phyloP scores from a whole-genome alignment of 2,113 vertebrate genomes.

The Talpa occidentalis region DNA sequence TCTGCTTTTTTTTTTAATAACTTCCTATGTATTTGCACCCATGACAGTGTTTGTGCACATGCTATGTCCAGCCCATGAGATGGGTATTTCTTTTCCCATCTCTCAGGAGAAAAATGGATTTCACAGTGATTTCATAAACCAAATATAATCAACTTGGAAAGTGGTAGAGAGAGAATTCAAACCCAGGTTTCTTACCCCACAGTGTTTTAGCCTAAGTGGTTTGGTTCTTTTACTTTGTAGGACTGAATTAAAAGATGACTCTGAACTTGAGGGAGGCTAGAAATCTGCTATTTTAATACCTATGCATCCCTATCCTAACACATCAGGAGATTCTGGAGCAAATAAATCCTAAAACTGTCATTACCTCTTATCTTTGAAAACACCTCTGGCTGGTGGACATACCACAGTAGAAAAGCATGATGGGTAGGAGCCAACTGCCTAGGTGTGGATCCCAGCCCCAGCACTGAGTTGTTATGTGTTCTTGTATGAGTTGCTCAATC shows the following conservation, averaged over 20 bases:
- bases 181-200: background rate
- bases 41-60: background rate
- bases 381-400: background rate
- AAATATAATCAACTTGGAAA: background rate
- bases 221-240: conserved; percentile 15
- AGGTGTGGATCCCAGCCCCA: background rate
- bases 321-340: background rate
- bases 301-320: background rate
- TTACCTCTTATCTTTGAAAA: background rate
- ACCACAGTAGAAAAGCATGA: background rate
- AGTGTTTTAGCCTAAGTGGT: background rate
- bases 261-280: background rate
- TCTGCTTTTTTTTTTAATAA: background rate
- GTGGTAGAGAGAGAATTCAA: background rate
- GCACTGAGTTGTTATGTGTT: background rate
- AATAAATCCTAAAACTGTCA: background rate
- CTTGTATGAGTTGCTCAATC: background rate
- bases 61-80: background rate
- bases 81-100: background rate
- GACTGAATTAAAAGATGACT: background rate
- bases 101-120: background rate
- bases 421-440: background rate
- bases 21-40: background rate
- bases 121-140: background rate
- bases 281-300: background rate